Evolutionary conservation across 2,888 invertebrate species (phyloP), one percentile per base, ranked within the genome.

Genomic region (Lagria hirta): DNA sequence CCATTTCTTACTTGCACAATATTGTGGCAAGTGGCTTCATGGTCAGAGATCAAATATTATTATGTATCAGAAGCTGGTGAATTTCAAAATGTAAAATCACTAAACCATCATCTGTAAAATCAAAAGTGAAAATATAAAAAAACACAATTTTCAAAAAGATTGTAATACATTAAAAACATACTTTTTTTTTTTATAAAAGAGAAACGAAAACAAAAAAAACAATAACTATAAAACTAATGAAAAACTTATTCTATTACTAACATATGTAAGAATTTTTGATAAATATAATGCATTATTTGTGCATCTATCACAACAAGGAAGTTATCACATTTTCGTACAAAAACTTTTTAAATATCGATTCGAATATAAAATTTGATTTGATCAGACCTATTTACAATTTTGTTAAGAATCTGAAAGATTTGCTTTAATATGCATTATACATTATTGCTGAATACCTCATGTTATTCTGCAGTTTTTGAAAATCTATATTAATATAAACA

Each of bases 281-380:
- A 11, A 23, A 26, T 18, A 2, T 27, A 14, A 28, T 27, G 4
- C 10, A 16, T 14, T 21, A 12, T 18, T 35, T 18, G n/a, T n/a
- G 26, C 34, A 35, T 28, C 35, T 43, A 43, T 43, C 42, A 43
- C 41, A 38, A 41, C 34, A 35, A 43, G 42, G 35, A 43, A 32
- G 27, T 21, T 43, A 43, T 43, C 42, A 43, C 42, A 43, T 43
- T 43, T 35, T 43, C 24, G 34, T 29, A 34, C 35, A 28, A 43
- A 43, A 26, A 26, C 16, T 32, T 18, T 8, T 30, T 30, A 29
- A n/a, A n/a, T n/a, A n/a, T n/a, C n/a, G n/a, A n/a, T n/a, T n/a
- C n/a, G n/a, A n/a, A n/a, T n/a, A n/a, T n/a, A n/a, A n/a, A n/a
- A n/a, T n/a, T n/a, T n/a, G n/a, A n/a, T n/a, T n/a, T n/a, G n/a